Conservation (phyloP, 2,113 vertebrate genomes). For the Trachemys scripta region DNA sequence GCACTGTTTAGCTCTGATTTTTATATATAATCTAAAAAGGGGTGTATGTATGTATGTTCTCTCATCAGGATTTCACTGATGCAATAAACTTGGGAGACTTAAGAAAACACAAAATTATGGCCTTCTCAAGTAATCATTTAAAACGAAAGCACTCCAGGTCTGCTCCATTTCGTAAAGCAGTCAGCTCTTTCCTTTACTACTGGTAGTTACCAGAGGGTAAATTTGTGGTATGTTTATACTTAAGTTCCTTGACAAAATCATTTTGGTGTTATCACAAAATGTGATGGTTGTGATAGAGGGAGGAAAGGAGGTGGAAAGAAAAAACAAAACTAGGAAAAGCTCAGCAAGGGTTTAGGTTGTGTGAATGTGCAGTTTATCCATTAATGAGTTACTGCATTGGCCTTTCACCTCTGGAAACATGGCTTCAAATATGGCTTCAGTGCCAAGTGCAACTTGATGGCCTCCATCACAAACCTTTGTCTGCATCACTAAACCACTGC, state of each 20-base stretch:
- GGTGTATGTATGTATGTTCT: neutral
- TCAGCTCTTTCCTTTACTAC: neutral
- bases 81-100: slow-evolving; percentile 32
- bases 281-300: neutral
- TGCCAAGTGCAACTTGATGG: neutral
- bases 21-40: neutral
- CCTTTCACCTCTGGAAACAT: neutral
- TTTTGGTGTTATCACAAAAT: neutral
- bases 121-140: slow-evolving; percentile 31
- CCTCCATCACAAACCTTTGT: neutral
- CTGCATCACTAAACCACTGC: neutral
- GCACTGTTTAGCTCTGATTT: slow-evolving; percentile 12
- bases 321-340: neutral
- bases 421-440: neutral
- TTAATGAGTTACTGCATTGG: neutral
- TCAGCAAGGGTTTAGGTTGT: neutral
- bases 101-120: neutral
- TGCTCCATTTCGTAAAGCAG: neutral
- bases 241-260: neutral
- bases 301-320: neutral
- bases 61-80: slow-evolving; percentile 35
- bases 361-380: neutral
- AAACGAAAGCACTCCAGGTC: neutral
- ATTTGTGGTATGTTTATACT: neutral
- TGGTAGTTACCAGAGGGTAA: neutral